Conservation (phyloP, 2,113 vertebrate genomes). For the Neodontobutis hainanensis region DNA sequence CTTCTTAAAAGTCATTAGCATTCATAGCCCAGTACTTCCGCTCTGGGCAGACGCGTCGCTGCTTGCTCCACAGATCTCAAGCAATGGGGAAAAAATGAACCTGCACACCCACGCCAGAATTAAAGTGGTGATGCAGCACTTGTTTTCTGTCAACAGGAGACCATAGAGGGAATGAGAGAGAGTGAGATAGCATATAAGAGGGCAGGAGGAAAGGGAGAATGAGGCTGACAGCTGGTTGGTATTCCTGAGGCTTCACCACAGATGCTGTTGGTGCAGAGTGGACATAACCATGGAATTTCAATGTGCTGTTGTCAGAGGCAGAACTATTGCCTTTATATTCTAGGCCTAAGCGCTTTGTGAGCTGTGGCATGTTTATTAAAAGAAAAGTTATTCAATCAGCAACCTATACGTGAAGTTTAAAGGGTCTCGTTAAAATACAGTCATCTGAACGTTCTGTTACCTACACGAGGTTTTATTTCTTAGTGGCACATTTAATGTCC, state of each 20-base stretch:
- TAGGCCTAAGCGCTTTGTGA: conserved; percentile 6
- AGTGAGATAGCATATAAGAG: background rate
- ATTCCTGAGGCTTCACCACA: conserved; percentile 69
- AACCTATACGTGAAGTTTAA: background rate
- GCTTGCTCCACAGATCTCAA: conserved; percentile 38
- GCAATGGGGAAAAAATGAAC: conserved; percentile 28
- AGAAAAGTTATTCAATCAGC: background rate
- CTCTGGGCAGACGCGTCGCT: conserved; percentile 24
- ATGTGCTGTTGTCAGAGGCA: conserved; percentile 53
- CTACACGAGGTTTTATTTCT: too few relatives aligned
- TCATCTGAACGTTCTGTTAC: too few relatives aligned
- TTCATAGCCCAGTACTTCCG: conserved; percentile 58
- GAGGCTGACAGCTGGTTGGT: conserved; percentile 65
- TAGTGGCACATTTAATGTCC: too few relatives aligned
- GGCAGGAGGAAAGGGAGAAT: conserved; percentile 3
- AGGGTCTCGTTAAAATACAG: too few relatives aligned
- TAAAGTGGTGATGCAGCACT: conserved; percentile 71
- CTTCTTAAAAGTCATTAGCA: conserved; percentile 57
- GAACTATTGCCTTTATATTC: conserved; percentile 17
- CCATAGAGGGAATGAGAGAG: background rate
- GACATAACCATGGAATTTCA: conserved; percentile 74
- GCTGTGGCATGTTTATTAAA: conserved; percentile 1
- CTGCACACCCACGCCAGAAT: conserved; percentile 53
- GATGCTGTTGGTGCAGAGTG: conserved; percentile 70
- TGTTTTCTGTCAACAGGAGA: conserved; percentile 59